phyloP scores from a whole-genome alignment of 2,888 invertebrate species.

The Epinotia ramella region DNA sequence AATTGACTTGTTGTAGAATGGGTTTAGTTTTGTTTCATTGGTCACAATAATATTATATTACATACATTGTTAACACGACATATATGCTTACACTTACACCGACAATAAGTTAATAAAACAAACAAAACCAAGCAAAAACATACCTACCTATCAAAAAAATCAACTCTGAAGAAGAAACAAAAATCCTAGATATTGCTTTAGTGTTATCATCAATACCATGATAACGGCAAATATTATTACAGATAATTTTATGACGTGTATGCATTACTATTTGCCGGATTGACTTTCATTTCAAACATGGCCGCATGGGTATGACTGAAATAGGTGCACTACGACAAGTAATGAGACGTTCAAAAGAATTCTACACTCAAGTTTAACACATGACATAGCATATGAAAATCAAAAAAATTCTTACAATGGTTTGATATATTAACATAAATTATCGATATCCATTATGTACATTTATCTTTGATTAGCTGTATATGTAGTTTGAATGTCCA shows the following conservation, averaged over 20 bases:
- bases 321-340: not conserved
- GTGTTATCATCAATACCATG: constrained; percentile 40
- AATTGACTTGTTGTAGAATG: constrained; percentile 59
- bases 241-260: constrained; percentile 25
- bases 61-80: constrained; percentile 50
- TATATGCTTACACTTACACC: constrained; percentile 62
- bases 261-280: not conserved
- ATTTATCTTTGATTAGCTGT: constrained; percentile 1
- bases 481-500: not conserved
- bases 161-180: constrained; percentile 50
- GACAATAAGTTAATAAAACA: constrained; percentile 76
- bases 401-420: not conserved
- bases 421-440: not conserved
- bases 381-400: not conserved
- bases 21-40: constrained; percentile 47
- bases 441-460: constrained; percentile 13
- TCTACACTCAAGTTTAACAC: not conserved
- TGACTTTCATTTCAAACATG: not conserved
- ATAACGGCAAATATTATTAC: constrained; percentile 32
- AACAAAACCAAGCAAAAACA: constrained; percentile 73
- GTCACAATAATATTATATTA: constrained; percentile 45
- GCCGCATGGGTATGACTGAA: constrained; percentile 5
- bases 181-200: constrained; percentile 39
- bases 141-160: constrained; percentile 65
- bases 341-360: not conserved